Evolutionary conservation across 2,113 vertebrate species (phyloP).

Genomic region (Prolemur simus): DNA sequence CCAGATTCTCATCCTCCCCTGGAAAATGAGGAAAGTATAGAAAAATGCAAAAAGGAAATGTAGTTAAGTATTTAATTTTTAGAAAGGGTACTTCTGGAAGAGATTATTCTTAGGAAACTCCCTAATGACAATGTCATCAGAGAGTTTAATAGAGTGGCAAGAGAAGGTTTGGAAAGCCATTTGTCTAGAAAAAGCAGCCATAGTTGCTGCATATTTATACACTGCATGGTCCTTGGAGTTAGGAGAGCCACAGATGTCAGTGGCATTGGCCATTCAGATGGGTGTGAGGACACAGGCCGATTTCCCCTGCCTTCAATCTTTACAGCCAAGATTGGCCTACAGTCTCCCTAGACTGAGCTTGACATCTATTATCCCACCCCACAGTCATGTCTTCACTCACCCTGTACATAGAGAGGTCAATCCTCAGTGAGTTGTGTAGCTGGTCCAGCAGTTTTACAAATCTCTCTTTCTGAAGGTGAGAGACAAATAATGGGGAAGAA

Average conservation of each 20-base stretch:
- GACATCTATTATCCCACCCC: neutral
- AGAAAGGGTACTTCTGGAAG: slow-evolving; percentile 4
- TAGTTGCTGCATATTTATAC: neutral
- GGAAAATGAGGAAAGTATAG: neutral
- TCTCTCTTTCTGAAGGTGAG: slow-evolving; percentile 92
- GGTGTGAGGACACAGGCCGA: neutral
- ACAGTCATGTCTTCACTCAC: slow-evolving; percentile 83
- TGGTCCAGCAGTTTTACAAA: slow-evolving; percentile 98
- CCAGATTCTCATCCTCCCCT: neutral
- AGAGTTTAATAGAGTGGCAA: neutral
- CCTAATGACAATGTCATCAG: neutral
- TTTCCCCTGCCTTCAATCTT: neutral
- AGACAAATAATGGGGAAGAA: slow-evolving; percentile 44
- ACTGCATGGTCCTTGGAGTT: neutral
- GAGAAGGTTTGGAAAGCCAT: neutral
- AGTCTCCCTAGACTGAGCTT: neutral
- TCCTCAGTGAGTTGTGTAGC: slow-evolving; percentile 97
- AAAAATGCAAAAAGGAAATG: slow-evolving; percentile 26
- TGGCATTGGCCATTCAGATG: neutral
- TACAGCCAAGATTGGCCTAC: neutral
- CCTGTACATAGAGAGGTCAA: slow-evolving; percentile 97
- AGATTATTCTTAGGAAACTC: slow-evolving; percentile 17
- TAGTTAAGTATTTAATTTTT: slow-evolving; percentile 35
- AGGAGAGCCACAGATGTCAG: neutral
- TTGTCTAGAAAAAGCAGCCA: neutral